Conservation (phyloP, 1,140 invertebrate species). For the Drosophila obscura region DNA sequence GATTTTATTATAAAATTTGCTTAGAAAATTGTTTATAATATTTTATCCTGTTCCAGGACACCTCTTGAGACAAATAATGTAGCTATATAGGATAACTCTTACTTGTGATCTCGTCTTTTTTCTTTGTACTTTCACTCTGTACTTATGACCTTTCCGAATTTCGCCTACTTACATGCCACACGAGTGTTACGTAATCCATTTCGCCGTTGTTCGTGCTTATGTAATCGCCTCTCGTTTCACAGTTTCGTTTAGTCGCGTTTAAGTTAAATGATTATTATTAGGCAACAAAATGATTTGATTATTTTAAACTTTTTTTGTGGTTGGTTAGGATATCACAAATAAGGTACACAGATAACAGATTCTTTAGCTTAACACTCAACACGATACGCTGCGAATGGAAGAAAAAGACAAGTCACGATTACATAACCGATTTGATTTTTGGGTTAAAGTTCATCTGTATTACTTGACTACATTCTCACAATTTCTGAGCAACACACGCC, state of each 20-base stretch:
- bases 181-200: conserved; percentile 71
- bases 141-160: conserved; percentile 47
- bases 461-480: conserved; percentile 28
- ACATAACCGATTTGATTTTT: conserved; percentile 9
- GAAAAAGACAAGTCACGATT: conserved; percentile 6
- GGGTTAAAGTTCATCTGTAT: neutral
- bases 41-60: too few species aligned
- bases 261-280: conserved; percentile 44
- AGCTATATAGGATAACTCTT: too few species aligned
- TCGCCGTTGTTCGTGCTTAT: conserved; percentile 48
- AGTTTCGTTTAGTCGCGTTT: conserved; percentile 19
- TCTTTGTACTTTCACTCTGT: neutral
- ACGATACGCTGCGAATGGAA: conserved; percentile 50
- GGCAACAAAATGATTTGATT: conserved; percentile 46
- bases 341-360: conserved; percentile 78
- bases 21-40: neutral
- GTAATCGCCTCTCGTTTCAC: conserved; percentile 33
- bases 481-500: conserved; percentile 69
- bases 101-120: neutral
- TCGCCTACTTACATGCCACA: conserved; percentile 59
- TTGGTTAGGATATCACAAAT: conserved; percentile 79
- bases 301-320: conserved; percentile 39
- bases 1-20: neutral
- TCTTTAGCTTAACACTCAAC: conserved; percentile 52
- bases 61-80: too few species aligned